Conservation (phyloP, 2,113 vertebrate genomes). For the Indicator maculatus region DNA sequence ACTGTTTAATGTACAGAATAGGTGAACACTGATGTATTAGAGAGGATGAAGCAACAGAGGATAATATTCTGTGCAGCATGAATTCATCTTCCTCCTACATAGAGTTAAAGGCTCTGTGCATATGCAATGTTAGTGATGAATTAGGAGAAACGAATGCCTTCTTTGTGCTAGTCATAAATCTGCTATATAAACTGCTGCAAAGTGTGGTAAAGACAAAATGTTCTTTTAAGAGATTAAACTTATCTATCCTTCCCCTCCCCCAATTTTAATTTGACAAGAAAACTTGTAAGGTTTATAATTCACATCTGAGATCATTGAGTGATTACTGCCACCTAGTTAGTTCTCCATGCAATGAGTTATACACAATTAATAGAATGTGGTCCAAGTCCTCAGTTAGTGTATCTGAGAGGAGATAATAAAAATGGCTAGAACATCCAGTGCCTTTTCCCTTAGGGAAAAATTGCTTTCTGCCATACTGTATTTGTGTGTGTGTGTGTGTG, state of each 20-base stretch:
- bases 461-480: neutral
- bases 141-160: neutral
- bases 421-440: neutral
- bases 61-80: neutral
- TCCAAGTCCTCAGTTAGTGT: neutral
- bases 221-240: neutral
- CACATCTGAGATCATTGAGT: neutral
- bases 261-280: neutral
- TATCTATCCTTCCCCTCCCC: neutral
- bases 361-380: neutral
- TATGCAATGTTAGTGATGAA: neutral
- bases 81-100: neutral
- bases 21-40: neutral
- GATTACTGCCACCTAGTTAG: conserved; percentile 57
- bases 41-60: neutral
- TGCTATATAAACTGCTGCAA: neutral
- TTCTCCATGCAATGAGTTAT: neutral
- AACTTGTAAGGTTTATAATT: neutral
- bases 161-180: neutral
- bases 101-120: neutral
- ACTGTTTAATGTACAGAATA: neutral
- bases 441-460: neutral
- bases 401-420: neutral
- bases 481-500: neutral
- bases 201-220: conserved; percentile 3